A percentile compares a stretch with the other conserved stretches of the same genome.
phyloP scores from a whole-genome alignment of 2,797 vertebrate genomes.

The Crax fasciolata region DNA sequence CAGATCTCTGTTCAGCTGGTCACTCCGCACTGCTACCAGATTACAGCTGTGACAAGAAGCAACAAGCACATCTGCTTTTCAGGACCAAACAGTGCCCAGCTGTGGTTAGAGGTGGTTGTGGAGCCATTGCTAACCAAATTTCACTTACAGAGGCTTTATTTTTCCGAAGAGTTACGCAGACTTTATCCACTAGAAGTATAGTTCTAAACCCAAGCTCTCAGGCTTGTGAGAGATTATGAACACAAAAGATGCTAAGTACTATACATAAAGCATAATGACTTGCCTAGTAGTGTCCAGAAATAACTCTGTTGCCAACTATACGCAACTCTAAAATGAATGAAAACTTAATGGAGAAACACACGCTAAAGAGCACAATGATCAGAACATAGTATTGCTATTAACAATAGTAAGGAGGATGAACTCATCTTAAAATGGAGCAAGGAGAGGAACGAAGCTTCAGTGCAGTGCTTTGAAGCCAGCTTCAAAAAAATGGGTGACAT shows the following conservation, averaged over 20 bases:
- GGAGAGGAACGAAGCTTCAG: background rate
- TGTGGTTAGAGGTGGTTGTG: background rate
- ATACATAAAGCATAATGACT: background rate
- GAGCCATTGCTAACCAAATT: background rate
- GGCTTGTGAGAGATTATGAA: background rate
- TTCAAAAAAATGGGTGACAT: slow-evolving; percentile 35
- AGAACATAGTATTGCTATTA: background rate
- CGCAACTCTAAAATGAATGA: background rate
- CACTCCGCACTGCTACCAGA: background rate
- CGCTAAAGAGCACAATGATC: background rate
- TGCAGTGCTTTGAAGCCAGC: slow-evolving; percentile 18
- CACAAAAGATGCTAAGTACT: background rate
- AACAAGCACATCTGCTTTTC: background rate
- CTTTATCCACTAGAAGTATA: background rate
- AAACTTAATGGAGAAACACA: background rate
- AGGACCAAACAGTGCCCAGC: background rate
- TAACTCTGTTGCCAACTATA: background rate
- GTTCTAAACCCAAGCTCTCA: background rate
- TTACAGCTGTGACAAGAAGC: background rate
- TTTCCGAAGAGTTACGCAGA: background rate
- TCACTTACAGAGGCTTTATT: background rate
- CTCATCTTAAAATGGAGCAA: background rate
- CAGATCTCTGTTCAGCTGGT: background rate
- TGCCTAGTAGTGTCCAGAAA: background rate
- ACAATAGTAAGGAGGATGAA: background rate